phyloP scores from a whole-genome alignment of 2,888 invertebrate species.

The Omphaloscelis lunosa region DNA sequence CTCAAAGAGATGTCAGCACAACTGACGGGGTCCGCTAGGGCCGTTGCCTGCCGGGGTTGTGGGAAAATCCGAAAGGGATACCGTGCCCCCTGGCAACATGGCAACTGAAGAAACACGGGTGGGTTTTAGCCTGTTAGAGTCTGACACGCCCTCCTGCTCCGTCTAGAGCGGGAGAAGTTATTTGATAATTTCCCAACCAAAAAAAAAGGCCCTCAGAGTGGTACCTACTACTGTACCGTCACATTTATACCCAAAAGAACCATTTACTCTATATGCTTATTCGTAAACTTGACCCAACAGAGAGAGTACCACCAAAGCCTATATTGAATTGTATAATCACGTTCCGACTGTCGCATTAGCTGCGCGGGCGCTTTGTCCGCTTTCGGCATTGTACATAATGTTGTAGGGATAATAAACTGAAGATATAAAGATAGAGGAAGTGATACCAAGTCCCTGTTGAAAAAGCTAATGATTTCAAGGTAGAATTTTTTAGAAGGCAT shows the following conservation, averaged over 20 bases:
- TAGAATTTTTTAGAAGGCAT: not conserved
- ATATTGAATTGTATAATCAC: conserved; percentile 56
- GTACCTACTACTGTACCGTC: not conserved
- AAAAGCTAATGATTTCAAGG: not conserved
- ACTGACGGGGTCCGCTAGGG: too few relatives aligned
- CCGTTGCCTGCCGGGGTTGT: too few relatives aligned
- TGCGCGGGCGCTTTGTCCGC: conserved; percentile 53
- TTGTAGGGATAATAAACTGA: conserved; percentile 23
- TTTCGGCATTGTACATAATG: conserved; percentile 51
- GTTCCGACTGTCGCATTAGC: conserved; percentile 55
- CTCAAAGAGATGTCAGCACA: too few relatives aligned
- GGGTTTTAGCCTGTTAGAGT: too few relatives aligned
- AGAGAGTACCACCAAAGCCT: conserved; percentile 37
- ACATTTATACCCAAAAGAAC: not conserved
- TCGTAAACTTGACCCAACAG: conserved; percentile 45
- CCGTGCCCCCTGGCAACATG: too few relatives aligned
- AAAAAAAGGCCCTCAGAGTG: too few relatives aligned
- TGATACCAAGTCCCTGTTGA: not conserved
- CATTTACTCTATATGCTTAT: not conserved
- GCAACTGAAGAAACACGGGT: too few relatives aligned
- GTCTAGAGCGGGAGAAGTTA: too few relatives aligned
- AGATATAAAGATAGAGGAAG: conserved; percentile 46
- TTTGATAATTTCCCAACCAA: too few relatives aligned
- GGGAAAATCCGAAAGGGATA: too few relatives aligned
- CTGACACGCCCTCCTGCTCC: too few relatives aligned